Conservation (phyloP, 1,140 invertebrate genomes). For the Tetramorium parvispinum region DNA sequence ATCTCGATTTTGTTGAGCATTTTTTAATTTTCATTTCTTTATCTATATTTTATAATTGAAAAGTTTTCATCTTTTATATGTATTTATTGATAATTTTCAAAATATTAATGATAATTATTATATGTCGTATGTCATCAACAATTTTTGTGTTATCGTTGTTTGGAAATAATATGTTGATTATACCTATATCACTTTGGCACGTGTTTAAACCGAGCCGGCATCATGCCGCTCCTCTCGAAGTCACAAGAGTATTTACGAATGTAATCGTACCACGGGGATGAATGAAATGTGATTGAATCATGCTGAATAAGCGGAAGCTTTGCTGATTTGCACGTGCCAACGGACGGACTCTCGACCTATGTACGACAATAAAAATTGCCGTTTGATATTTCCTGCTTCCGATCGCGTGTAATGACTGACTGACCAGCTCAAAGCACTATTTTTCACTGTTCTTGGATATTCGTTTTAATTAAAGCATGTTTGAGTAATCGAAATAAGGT, state of each 20-base stretch:
- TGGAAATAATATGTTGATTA: background rate
- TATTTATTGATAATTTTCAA: background rate
- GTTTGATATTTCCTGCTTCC: conserved; percentile 45
- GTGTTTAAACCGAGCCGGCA: background rate
- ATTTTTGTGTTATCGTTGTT: background rate
- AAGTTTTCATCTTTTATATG: no score
- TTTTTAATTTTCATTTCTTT: background rate
- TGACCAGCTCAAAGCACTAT: background rate
- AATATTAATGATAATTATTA: background rate
- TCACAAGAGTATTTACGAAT: conserved; percentile 9
- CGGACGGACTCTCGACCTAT: background rate
- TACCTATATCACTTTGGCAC: background rate
- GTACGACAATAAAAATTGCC: conserved; percentile 14
- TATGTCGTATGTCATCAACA: background rate
- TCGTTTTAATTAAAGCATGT: background rate
- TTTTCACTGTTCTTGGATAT: background rate
- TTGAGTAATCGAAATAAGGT: background rate
- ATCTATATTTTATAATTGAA: background rate
- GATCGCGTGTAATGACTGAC: background rate
- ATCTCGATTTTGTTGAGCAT: background rate
- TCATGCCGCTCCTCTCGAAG: background rate
- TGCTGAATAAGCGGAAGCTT: conserved; percentile 59
- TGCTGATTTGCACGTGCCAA: conserved; percentile 40
- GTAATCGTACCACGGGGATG: conserved; percentile 16
- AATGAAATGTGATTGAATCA: conserved; percentile 59